Evolutionary conservation across 2,888 invertebrate species (phyloP).

Genomic region (Thysanoteuthis rhombus): DNA sequence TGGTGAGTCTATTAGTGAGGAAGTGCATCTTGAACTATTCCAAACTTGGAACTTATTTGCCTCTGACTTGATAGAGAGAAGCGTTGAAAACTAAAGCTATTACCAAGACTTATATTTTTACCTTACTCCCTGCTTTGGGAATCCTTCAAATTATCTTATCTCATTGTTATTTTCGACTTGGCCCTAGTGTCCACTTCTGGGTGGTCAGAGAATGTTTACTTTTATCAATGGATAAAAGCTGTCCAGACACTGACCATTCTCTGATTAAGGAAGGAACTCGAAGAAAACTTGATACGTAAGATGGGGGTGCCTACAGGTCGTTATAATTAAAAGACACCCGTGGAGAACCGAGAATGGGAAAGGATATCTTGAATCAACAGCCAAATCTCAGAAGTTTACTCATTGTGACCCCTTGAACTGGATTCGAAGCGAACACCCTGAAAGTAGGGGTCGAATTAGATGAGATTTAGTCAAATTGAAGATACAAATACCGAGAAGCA

Average conservation of each 20-base stretch:
- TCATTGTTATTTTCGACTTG: no score
- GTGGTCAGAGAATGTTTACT: not conserved
- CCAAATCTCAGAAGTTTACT: not conserved
- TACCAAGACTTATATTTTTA: no score
- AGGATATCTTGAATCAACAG: not conserved
- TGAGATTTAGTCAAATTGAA: not conserved
- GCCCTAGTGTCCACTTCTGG: not conserved
- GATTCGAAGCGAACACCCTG: not conserved
- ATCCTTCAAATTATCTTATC: no score
- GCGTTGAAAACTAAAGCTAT: no score
- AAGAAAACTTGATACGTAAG: not conserved
- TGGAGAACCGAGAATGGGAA: no score
- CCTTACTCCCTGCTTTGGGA: no score
- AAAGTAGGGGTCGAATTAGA: not conserved
- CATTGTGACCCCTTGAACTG: not conserved
- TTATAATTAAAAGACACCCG: not conserved
- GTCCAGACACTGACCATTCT: not conserved
- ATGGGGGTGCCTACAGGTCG: not conserved
- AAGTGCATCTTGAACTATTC: no score
- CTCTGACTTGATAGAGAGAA: no score
- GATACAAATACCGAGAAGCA: no score
- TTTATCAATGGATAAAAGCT: not conserved
- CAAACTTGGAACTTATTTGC: no score
- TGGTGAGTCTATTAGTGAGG: no score
- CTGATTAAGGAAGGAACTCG: not conserved